Base-by-base conservation (phyloP, 2,113 vertebrate genomes). In the Pteruthius melanotis region DNA sequence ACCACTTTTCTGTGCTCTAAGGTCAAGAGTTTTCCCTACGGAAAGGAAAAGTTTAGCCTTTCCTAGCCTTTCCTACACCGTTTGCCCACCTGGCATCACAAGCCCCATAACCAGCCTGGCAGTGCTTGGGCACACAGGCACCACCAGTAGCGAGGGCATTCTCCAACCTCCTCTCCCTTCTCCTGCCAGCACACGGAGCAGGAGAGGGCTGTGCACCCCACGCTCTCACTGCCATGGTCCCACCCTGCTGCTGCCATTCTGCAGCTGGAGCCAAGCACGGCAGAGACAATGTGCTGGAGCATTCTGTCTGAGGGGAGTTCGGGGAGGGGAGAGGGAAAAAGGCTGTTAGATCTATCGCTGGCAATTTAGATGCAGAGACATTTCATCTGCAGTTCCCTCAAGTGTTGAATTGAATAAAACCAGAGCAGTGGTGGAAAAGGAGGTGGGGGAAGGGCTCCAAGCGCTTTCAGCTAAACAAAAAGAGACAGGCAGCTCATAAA, bases 351-450 rank as follows among this genome's bases (percentile, higher is more conserved):
- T 97, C 95, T 96, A 97, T 97, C 63, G 95, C 96, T 92, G 95
- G 97, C 96, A 97, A 98, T 97, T 98, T 97, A 97, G 97, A 97
- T 97, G 97, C 97, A 97, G 97, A 98, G 98, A 96, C 97, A 97
- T 98, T 98, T 98, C 97, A 97, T 97, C 98, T 97, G 98, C 97
- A 96, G 97, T 97, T 98, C 97, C 97, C 97, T 97, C 96, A 98
- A 98, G 97, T 97, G 97, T 93, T 98, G 98, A 97, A 97, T 93
- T 97, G 97, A 98, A 97, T 98, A 97, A 97, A 98, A 96, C 94
- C 97, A 93, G 94, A 93, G 93, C 97, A 85, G 94, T 81, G 24
- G 96, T 72, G 85, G 94, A 95, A 91, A 90, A 96, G 91, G 76
- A 56, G 89, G 49, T 97, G 97, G 97, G 96, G 97, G 98, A 97